Evolutionary conservation across 2,113 vertebrate genomes (phyloP).

Genomic region (Sinocyclocheilus rhinocerous): DNA sequence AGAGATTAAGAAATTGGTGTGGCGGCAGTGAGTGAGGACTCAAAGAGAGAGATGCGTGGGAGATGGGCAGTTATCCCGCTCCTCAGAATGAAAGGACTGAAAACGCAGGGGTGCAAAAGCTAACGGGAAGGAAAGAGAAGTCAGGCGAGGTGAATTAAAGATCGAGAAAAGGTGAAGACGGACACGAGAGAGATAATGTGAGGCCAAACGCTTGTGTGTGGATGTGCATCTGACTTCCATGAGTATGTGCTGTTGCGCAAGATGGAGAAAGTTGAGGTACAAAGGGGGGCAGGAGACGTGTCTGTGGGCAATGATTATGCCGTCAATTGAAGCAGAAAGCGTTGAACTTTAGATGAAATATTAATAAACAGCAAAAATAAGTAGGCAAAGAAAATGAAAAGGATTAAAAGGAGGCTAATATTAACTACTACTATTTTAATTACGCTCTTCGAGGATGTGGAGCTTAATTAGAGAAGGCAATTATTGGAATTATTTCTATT

Average conservation of each 20-base stretch:
- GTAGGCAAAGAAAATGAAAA: constrained; percentile 60
- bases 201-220: not conserved
- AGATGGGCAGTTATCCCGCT: not conserved
- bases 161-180: constrained; percentile 32
- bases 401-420: constrained; percentile 63
- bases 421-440: constrained; percentile 72
- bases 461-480: constrained; percentile 73
- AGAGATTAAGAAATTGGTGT: not conserved
- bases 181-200: constrained; percentile 8
- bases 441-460: constrained; percentile 65
- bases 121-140: constrained; percentile 31
- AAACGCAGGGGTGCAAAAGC: not conserved
- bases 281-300: constrained; percentile 23
- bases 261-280: not conserved
- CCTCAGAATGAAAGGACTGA: not conserved
- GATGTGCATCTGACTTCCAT: not conserved
- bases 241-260: not conserved
- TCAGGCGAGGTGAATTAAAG: constrained; percentile 38
- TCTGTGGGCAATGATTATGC: constrained; percentile 72
- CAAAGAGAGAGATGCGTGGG: constrained; percentile 28
- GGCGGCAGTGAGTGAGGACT: constrained; percentile 14
- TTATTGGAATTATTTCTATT: constrained; percentile 73
- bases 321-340: constrained; percentile 72
- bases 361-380: constrained; percentile 62
- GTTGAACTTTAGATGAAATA: constrained; percentile 73